Conservation (phyloP, 1,140 invertebrate species). For the Drosophila pandora region DNA sequence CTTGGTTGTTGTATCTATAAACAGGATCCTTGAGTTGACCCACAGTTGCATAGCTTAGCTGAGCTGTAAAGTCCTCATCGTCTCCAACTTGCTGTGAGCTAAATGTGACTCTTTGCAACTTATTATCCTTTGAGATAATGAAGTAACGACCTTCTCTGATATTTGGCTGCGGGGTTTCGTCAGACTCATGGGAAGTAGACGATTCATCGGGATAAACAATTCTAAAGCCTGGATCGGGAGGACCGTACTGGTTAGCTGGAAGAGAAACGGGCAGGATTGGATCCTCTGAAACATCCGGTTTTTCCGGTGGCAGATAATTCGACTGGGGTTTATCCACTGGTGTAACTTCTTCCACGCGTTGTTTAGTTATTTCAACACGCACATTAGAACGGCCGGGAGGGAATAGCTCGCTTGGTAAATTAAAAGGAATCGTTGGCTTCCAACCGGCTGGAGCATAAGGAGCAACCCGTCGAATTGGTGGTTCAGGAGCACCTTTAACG, state of each 20-base stretch:
- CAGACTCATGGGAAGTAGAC: not conserved
- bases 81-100: constrained; percentile 59
- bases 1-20: constrained; percentile 70
- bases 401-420: constrained; percentile 50
- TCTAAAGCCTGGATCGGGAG: constrained; percentile 48
- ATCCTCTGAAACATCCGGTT: constrained; percentile 16
- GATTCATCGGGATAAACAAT: constrained; percentile 66
- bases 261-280: constrained; percentile 1
- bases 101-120: constrained; percentile 69
- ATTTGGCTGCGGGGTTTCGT: constrained; percentile 1
- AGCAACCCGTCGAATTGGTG: constrained; percentile 15
- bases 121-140: constrained; percentile 67
- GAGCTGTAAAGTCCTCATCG: constrained; percentile 68
- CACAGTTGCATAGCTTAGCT: constrained; percentile 71
- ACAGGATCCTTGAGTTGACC: constrained; percentile 77
- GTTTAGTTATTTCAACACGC: constrained; percentile 61
- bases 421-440: constrained; percentile 68
- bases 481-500: constrained; percentile 3
- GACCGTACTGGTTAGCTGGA: constrained; percentile 55
- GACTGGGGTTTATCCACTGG: constrained; percentile 18
- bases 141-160: constrained; percentile 72
- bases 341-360: constrained; percentile 57
- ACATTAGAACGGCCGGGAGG: constrained; percentile 7
- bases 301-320: constrained; percentile 27
- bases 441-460: constrained; percentile 71